Evolutionary conservation across 1,140 invertebrate genomes (phyloP), one percentile per base, ranked within the genome.

Genomic region (Doryteuthis pealeii): DNA sequence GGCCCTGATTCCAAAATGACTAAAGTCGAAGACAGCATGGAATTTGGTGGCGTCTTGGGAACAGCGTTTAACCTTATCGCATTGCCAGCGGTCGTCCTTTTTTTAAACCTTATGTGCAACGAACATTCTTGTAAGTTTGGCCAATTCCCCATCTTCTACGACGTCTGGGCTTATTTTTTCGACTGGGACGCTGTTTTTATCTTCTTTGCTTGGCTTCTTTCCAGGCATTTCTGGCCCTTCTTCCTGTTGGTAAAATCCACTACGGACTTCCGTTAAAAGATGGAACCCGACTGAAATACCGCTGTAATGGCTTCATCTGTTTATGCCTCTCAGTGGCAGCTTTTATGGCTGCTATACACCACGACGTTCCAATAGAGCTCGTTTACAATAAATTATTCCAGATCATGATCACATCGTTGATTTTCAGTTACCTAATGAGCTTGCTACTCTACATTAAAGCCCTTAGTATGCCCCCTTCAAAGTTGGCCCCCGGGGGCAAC

Each of bases 401-500:
- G 74, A 84, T 93, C 1, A 86, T 91, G 58, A 87, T 91, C 22
- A 87, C 89, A 45, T 89, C 90, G 6, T 87, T 90, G 71, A 75
- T 91, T 18, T 87, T 91, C 81, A 91, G 90, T 54, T 83, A 90
- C 58, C 62, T 91, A 14, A 78, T 92, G 5, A 89, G 92, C 8
- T 14, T 91, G 12, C 85, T 87, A 70, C 85, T 92, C 15, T 93
- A 91, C 76, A 79, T 91, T 22, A 90, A 90, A 69, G 90, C 90
- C 32, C 87, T 88, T 65, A 89, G 87, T 77, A 89, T 89, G 28
- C 89, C 91, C 12, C 80, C 90, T 0, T 87, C 86, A 35, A 87
- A 90, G 71, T 85, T 91, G 26, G 94, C 95, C 83, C 89, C 91
- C 18, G 90, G 91, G 82, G 93, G 90, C 33, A 91, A 91, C 70